Conservation (phyloP, 2,888 invertebrate genomes). For the Blomia tropicalis region DNA sequence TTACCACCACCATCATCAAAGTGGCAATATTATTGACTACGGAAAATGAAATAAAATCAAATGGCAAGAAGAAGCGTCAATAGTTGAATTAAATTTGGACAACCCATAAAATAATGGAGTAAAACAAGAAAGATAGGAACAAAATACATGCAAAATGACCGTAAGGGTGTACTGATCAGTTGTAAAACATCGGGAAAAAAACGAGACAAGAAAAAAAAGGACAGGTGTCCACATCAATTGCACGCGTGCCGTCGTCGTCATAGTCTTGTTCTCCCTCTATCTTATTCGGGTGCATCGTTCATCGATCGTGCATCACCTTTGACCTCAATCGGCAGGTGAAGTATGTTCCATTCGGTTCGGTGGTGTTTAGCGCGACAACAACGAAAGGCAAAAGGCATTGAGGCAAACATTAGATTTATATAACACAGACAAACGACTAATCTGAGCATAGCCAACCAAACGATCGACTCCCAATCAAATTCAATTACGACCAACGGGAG, state of each 20-base stretch:
- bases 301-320: slow-evolving; percentile 15
- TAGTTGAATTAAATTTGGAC: not conserved
- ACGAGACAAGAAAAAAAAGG: not conserved
- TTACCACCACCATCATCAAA: not conserved
- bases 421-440: too few species aligned
- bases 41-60: not conserved
- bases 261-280: not conserved
- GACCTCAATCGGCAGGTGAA: slow-evolving; percentile 15
- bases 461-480: not conserved
- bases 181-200: not conserved
- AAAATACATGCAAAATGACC: too few species aligned
- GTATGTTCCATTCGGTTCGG: not conserved
- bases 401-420: too few species aligned
- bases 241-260: not conserved
- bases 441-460: too few species aligned
- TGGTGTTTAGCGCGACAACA: not conserved
- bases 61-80: not conserved
- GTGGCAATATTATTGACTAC: too few species aligned
- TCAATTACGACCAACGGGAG: not conserved
- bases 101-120: not conserved
- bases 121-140: too few species aligned
- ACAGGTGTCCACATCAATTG: not conserved
- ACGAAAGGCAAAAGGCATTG: not conserved
- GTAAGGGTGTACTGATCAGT: too few species aligned
- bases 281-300: too few species aligned